A percentile compares a stretch with the other conserved stretches of the same genome.
These are phyloP conservation scores for Rhinogobio ventralis DNA, from an alignment of 2,797 vertebrate genomes.

Conservation along the genomic window DNA sequence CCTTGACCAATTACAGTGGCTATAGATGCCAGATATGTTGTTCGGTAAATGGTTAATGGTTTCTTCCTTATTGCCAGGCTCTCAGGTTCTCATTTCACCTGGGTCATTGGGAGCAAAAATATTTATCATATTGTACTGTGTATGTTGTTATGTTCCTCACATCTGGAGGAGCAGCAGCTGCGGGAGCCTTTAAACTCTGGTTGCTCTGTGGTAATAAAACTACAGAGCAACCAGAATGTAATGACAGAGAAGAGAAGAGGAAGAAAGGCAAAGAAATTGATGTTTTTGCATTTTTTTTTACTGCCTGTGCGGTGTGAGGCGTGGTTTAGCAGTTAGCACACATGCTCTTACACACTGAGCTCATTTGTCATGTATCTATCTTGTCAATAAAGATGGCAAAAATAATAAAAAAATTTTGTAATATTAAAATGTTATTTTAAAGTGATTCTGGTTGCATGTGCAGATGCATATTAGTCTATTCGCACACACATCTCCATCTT, in stretches of 20 bases:
- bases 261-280: background rate
- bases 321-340: background rate
- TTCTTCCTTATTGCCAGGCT: background rate
- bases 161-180: background rate
- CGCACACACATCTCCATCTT: background rate
- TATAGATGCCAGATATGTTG: too few relatives aligned
- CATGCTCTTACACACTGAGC: background rate
- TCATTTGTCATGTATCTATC: background rate
- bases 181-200: background rate
- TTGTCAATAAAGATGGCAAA: background rate
- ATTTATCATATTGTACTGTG: background rate
- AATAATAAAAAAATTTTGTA: background rate
- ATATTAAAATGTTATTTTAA: background rate
- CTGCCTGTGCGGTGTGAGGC: background rate
- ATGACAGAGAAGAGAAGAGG: constrained; percentile 39
- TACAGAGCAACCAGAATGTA: too few relatives aligned
- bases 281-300: background rate
- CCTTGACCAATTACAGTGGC: too few relatives aligned
- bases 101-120: background rate
- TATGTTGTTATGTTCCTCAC: constrained; percentile 5
- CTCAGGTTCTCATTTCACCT: constrained; percentile 1
- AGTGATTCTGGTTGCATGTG: background rate
- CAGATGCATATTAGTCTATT: background rate
- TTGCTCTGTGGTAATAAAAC: too few relatives aligned
- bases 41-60: background rate